These are phyloP conservation scores for Lacerta agilis DNA, from an alignment of 2,797 vertebrate species.

Conservation along the genomic window DNA sequence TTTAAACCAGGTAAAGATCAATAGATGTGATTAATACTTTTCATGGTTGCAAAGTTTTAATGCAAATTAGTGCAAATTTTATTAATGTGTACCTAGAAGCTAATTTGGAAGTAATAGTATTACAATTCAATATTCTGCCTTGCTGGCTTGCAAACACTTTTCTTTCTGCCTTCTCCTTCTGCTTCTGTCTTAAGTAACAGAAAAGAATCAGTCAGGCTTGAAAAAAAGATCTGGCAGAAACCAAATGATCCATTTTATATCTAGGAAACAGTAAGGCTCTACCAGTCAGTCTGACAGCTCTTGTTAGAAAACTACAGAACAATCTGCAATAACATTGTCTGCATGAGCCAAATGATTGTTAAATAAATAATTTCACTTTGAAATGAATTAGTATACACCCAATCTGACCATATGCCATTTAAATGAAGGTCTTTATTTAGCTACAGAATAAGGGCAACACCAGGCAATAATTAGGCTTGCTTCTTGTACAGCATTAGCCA, in stretches of 20 bases:
- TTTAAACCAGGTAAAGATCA: background rate
- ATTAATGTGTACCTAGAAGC: background rate
- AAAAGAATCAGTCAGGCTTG: slow-evolving; percentile 10
- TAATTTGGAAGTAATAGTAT: background rate
- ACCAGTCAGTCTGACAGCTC: slow-evolving; percentile 16
- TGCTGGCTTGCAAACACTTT: background rate
- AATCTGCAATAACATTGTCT: slow-evolving; percentile 4
- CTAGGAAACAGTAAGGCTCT: slow-evolving; percentile 1
- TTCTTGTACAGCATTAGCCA: background rate
- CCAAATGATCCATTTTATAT: slow-evolving; percentile 20
- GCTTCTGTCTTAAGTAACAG: background rate
- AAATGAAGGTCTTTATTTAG: slow-evolving; percentile 5
- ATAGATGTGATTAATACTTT: background rate
- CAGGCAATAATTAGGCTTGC: background rate
- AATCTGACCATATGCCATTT: background rate
- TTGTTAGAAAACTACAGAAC: slow-evolving; percentile 16
- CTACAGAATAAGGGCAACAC: background rate
- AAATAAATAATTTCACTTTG: slow-evolving; percentile 10
- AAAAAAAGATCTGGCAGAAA: background rate
- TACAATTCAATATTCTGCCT: background rate
- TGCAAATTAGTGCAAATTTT: background rate
- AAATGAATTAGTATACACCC: background rate
- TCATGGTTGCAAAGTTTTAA: background rate
- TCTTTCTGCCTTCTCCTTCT: background rate
- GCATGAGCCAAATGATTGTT: slow-evolving; percentile 12